Conservation (phyloP, 23 tunicate genomes). For the Diplosoma virens region DNA sequence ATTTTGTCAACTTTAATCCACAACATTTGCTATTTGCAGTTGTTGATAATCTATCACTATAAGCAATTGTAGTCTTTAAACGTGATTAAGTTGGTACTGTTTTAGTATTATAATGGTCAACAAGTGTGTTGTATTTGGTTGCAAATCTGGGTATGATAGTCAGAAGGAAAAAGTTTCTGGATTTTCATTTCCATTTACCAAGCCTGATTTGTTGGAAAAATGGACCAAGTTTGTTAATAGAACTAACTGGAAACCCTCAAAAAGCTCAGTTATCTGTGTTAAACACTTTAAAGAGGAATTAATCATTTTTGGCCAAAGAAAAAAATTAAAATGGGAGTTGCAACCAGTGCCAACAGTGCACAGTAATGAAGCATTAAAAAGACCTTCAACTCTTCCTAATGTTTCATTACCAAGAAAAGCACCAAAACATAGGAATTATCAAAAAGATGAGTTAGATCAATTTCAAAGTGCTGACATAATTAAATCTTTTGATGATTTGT, state of each 20-base stretch:
- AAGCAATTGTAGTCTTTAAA: no score
- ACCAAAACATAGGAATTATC: conserved; percentile 2
- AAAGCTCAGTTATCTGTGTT: conserved; percentile 9
- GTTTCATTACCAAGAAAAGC: neutral
- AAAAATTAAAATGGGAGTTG: neutral
- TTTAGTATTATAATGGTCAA: conserved; percentile 1
- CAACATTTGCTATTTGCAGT: no score
- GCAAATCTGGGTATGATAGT: conserved; percentile 11
- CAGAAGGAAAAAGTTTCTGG: neutral
- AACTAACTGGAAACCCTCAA: conserved; percentile 15
- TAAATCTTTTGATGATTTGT: neutral
- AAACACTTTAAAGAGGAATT: conserved; percentile 14
- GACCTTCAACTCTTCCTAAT: conserved; percentile 15
- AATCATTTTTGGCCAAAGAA: conserved; percentile 3
- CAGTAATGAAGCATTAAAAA: neutral
- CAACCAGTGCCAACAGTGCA: conserved; percentile 13
- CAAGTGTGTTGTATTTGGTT: conserved; percentile 18
- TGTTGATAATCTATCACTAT: no score
- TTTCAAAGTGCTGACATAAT: conserved; percentile 4
- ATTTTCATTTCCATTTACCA: conserved; percentile 20
- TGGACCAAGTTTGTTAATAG: conserved; percentile 30
- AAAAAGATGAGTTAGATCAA: neutral
- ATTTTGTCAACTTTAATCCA: no score
- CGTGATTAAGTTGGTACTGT: no score
- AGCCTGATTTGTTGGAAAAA: neutral